Conservation (phyloP, 1,140 invertebrate species). For the Drosophila nebulosa region DNA sequence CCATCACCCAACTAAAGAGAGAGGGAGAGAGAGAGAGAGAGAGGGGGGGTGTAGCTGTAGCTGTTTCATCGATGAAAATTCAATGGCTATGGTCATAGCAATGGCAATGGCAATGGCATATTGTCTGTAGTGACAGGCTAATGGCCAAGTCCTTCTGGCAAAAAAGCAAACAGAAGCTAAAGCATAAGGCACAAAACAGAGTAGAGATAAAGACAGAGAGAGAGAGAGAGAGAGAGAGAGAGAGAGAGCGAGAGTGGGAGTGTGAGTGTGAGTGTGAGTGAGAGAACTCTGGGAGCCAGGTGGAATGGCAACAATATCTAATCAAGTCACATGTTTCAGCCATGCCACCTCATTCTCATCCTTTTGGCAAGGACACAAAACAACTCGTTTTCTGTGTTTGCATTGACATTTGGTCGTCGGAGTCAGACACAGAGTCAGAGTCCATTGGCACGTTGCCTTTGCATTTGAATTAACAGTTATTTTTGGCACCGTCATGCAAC, state of each 20-base stretch:
- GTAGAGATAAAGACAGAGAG: neutral
- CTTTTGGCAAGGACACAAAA: neutral
- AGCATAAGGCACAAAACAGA: slow-evolving; percentile 8
- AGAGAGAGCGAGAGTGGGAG: too few species aligned
- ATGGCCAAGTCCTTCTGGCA: slow-evolving; percentile 26
- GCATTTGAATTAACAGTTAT: slow-evolving; percentile 77
- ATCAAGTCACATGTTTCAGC: slow-evolving; percentile 55
- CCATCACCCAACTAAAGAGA: too few species aligned
- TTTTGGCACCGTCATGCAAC: slow-evolving; percentile 55
- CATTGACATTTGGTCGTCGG: slow-evolving; percentile 61
- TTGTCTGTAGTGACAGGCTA: slow-evolving; percentile 24
- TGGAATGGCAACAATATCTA: slow-evolving; percentile 64
- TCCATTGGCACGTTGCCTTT: slow-evolving; percentile 73
- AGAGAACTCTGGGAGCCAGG: neutral
- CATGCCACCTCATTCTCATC: neutral
- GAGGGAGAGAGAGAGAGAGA: neutral
- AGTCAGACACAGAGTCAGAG: slow-evolving; percentile 4
- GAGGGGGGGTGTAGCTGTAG: too few species aligned
- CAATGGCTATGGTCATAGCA: slow-evolving; percentile 45
- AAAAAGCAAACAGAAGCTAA: slow-evolving; percentile 23
- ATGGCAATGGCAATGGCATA: slow-evolving; percentile 63
- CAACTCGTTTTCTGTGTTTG: slow-evolving; percentile 47
- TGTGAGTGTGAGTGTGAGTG: neutral
- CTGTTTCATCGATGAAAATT: slow-evolving; percentile 63
- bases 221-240: neutral